phyloP scores from a whole-genome alignment of 2,888 invertebrate genomes.

The Eurois occulta region DNA sequence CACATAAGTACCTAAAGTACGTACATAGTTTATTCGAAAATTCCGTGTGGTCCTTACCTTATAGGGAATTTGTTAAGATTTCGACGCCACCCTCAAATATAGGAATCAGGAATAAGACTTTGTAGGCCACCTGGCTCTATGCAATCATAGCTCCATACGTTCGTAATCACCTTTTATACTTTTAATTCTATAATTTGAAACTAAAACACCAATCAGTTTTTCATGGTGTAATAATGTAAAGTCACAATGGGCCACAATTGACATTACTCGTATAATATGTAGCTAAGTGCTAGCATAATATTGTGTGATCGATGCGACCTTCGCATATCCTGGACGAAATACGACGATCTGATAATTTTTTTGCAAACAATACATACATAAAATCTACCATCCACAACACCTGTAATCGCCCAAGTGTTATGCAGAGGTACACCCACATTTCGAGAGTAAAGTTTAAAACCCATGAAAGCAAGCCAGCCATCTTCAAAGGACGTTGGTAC shows the following conservation, averaged over 20 bases:
- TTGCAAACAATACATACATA: not conserved
- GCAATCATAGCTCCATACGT: not conserved
- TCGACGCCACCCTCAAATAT: too few relatives aligned
- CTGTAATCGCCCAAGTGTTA: too few relatives aligned
- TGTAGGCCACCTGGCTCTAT: too few relatives aligned
- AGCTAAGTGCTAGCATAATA: not conserved
- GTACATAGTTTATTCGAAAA: too few relatives aligned
- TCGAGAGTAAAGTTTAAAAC: not conserved
- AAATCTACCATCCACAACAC: too few relatives aligned
- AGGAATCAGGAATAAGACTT: too few relatives aligned
- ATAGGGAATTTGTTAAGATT: too few relatives aligned
- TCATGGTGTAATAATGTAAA: not conserved
- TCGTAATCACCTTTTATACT: not conserved
- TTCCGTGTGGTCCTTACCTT: too few relatives aligned
- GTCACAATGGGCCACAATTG: not conserved
- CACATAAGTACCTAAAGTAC: too few relatives aligned
- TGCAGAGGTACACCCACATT: not conserved
- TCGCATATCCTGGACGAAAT: slow-evolving; percentile 10
- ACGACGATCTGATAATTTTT: not conserved
- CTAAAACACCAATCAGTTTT: not conserved
- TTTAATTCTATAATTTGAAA: not conserved
- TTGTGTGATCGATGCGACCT: slow-evolving; percentile 4
- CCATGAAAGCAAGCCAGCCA: too few relatives aligned
- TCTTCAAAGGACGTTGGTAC: too few relatives aligned
- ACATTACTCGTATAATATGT: not conserved